phyloP scores from a whole-genome alignment of 2,113 vertebrate species.

The Halcyon senegalensis region DNA sequence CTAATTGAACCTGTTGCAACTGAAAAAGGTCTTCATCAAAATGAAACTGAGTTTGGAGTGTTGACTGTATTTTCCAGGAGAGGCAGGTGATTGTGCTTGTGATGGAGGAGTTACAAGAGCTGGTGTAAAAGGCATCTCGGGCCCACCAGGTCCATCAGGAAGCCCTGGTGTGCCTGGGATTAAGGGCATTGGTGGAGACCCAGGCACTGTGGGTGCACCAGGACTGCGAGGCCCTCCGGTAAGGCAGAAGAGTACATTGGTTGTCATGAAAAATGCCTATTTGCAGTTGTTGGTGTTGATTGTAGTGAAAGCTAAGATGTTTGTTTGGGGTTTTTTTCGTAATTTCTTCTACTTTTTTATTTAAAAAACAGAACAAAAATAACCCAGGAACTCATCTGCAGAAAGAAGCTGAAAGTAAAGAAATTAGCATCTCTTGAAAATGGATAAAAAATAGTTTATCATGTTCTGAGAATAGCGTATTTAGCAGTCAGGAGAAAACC shows the following conservation, averaged over 20 bases:
- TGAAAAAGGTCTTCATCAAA: neutral
- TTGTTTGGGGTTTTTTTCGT: neutral
- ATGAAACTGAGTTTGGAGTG: neutral
- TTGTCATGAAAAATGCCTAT: neutral
- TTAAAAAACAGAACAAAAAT: neutral
- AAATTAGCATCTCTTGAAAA: neutral
- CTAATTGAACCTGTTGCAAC: neutral
- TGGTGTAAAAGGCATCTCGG: conserved; percentile 77
- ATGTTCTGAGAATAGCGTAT: neutral
- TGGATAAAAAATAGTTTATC: neutral
- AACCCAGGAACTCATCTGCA: neutral
- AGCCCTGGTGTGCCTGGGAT: conserved; percentile 74
- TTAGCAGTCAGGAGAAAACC: neutral
- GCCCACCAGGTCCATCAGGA: conserved; percentile 73
- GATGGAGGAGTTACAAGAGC: conserved; percentile 68
- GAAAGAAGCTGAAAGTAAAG: neutral
- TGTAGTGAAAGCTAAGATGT: neutral
- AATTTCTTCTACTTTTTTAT: neutral
- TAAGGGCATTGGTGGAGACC: conserved; percentile 82
- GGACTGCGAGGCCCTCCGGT: conserved; percentile 78
- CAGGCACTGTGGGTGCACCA: conserved; percentile 76
- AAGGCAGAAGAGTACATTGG: conserved; percentile 30
- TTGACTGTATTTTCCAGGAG: conserved; percentile 75
- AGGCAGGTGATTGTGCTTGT: conserved; percentile 87
- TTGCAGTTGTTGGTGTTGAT: neutral